Conservation (phyloP, 2,113 vertebrate species). For the Sapayoa aenigma region DNA sequence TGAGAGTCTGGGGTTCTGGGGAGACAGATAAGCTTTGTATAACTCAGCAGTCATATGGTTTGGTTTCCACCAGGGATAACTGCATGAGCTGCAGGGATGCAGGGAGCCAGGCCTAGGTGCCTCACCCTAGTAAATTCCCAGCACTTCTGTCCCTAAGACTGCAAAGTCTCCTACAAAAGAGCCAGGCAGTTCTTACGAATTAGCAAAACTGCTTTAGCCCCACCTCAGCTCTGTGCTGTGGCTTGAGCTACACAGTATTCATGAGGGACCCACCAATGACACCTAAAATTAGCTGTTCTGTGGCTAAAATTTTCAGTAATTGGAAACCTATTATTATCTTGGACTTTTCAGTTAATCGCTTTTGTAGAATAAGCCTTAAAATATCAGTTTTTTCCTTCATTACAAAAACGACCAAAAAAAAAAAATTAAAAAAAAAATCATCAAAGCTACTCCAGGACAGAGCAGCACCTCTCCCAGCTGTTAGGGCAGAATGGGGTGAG, state of each 20-base stretch:
- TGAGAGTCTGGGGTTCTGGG: neutral
- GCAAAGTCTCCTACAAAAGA: neutral
- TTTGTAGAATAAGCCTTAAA: neutral
- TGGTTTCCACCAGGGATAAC: neutral
- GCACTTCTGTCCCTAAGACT: neutral
- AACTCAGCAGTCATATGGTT: neutral
- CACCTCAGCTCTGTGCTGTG: neutral
- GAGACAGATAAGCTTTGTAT: neutral
- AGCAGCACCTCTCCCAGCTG: neutral
- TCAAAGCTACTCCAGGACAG: neutral
- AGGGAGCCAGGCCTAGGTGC: neutral
- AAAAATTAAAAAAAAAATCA: fast-evolving
- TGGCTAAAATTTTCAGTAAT: constrained; percentile 36
- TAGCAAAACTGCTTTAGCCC: neutral
- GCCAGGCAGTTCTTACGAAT: neutral
- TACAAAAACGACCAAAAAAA: neutral
- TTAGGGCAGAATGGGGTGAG: neutral
- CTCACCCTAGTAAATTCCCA: neutral
- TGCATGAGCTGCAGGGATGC: neutral
- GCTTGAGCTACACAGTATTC: neutral
- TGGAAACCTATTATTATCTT: constrained; percentile 30
- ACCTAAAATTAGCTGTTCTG: constrained; percentile 44
- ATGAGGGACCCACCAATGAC: neutral
- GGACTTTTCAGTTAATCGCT: neutral
- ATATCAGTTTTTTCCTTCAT: neutral